These are phyloP conservation scores for Percina caprodes DNA, from an alignment of 2,113 vertebrate genomes.

Conservation along the genomic window DNA sequence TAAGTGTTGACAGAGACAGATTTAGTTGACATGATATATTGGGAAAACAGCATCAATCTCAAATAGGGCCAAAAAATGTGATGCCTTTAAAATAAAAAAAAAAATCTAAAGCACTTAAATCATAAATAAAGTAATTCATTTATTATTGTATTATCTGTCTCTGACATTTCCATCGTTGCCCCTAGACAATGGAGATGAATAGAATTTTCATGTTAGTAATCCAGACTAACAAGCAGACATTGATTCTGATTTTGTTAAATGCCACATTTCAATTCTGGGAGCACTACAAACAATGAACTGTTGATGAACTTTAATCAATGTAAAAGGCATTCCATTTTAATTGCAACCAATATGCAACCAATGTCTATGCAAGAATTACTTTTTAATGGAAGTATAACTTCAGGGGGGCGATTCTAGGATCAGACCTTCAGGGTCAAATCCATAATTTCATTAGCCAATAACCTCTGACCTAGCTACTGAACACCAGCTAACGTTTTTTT, in stretches of 20 bases:
- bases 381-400: background rate
- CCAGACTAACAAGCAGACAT: too few species aligned
- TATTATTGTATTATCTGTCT: background rate
- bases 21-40: conserved; percentile 13
- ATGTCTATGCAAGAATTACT: background rate
- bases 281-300: too few species aligned
- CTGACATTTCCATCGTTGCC: background rate
- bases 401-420: too few species aligned
- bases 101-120: background rate
- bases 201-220: background rate
- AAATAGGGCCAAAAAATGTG: background rate
- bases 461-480: too few species aligned
- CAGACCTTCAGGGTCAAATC: too few species aligned
- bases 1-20: conserved; percentile 17
- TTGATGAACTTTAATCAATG: background rate
- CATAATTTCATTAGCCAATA: too few species aligned
- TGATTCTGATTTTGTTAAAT: background rate
- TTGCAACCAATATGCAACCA: background rate
- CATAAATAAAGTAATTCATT: too few species aligned
- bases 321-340: background rate
- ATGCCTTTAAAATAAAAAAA: background rate
- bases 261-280: background rate
- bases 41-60: background rate
- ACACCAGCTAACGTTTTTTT: too few species aligned
- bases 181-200: background rate